These are phyloP conservation scores for Caenorhabditis sp. DNA, from an alignment of 2,888 invertebrate species.

Conservation along the genomic window DNA sequence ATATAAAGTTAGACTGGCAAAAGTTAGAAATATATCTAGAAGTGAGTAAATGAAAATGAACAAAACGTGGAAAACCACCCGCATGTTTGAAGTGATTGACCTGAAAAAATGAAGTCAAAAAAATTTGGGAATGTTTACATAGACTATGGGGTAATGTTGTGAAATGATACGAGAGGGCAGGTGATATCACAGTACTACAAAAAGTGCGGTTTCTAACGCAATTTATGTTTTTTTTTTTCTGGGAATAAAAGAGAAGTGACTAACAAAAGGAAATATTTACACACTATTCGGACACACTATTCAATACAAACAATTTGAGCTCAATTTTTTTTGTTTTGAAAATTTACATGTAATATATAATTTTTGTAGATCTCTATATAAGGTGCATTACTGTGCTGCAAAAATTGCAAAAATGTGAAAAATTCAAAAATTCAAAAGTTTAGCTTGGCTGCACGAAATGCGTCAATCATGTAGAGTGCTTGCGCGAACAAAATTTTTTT, in stretches of 20 bases:
- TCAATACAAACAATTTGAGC: too few relatives aligned
- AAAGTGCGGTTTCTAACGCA: too few relatives aligned
- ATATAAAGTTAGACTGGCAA: conserved; percentile 21
- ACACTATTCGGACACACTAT: too few relatives aligned
- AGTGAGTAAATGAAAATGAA: conserved; percentile 9
- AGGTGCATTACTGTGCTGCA: too few relatives aligned
- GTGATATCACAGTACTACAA: not conserved
- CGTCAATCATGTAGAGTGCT: not conserved
- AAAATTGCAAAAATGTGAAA: not conserved
- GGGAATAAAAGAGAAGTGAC: too few relatives aligned
- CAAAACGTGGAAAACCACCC: conserved; percentile 7
- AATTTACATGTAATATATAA: too few relatives aligned
- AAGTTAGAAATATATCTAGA: conserved; percentile 18
- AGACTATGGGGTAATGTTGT: not conserved
- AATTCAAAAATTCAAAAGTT: not conserved
- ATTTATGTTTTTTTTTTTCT: not conserved
- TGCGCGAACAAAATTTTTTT: not conserved
- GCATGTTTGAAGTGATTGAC: conserved; percentile 11
- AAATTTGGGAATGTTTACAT: not conserved
- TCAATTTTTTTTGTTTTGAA: too few relatives aligned
- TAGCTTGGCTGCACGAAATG: not conserved
- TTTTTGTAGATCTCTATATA: too few relatives aligned
- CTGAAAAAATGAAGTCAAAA: not conserved
- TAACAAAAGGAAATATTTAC: too few relatives aligned
- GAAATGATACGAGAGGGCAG: not conserved